phyloP scores from a whole-genome alignment of 2,888 invertebrate species.

The Biston stratarius region DNA sequence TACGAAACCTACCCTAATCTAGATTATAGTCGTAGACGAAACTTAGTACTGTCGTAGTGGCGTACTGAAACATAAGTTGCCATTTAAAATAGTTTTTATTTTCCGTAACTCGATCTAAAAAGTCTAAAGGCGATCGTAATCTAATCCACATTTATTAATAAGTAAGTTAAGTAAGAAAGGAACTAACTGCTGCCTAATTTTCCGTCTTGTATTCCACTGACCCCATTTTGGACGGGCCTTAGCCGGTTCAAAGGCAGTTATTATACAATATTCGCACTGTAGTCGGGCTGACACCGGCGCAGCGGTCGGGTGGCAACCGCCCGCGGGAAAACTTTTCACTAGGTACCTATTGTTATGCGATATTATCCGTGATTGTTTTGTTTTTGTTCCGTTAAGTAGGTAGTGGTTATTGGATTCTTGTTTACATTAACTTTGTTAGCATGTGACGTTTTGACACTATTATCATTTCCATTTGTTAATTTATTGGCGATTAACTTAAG shows the following conservation, averaged over 20 bases:
- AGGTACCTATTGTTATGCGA: constrained; percentile 38
- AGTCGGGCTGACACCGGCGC: constrained; percentile 66
- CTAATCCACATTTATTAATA: not conserved
- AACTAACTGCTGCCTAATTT: constrained; percentile 18
- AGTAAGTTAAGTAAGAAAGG: not conserved
- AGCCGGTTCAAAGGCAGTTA: constrained; percentile 59
- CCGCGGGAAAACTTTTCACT: constrained; percentile 51
- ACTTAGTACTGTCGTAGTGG: not conserved
- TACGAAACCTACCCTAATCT: not conserved
- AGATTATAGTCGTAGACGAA: not conserved
- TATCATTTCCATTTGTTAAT: not conserved
- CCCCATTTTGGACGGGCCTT: constrained; percentile 57
- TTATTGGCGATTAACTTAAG: not conserved
- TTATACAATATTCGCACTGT: constrained; percentile 65
- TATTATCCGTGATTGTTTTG: constrained; percentile 36
- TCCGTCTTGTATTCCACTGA: constrained; percentile 39
- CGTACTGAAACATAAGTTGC: not conserved
- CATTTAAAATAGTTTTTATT: not conserved
- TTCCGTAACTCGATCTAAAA: not conserved
- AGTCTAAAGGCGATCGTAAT: not conserved
- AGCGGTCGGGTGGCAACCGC: constrained; percentile 54
- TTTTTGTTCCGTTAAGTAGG: constrained; percentile 37
- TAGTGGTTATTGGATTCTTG: constrained; percentile 26
- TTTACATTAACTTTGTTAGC: constrained; percentile 26
- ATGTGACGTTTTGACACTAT: constrained; percentile 22